Conservation (phyloP, 1,140 invertebrate species). For the Xylocopa sonorina region DNA sequence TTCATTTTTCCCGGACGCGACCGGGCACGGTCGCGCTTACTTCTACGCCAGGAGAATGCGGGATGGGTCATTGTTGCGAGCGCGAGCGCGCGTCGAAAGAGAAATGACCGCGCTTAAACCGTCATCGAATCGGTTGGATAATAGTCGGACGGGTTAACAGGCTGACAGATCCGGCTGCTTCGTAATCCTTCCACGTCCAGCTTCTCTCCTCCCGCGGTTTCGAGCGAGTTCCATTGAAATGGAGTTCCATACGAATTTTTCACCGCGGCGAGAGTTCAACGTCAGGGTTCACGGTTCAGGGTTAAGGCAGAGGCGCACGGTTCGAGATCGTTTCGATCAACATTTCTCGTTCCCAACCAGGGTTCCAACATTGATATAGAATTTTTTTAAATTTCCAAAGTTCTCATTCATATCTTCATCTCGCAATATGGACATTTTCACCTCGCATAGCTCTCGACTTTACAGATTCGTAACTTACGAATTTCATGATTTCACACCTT, state of each 20-base stretch:
- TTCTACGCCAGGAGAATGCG: constrained; percentile 75
- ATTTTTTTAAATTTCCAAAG: too few relatives aligned
- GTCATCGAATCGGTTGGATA: constrained; percentile 59
- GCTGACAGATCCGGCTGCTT: not conserved
- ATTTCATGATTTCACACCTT: not conserved
- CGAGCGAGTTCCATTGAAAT: constrained; percentile 2
- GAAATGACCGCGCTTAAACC: constrained; percentile 60
- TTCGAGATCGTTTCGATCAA: too few relatives aligned
- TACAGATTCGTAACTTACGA: too few relatives aligned
- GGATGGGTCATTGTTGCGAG: constrained; percentile 75
- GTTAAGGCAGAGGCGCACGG: too few relatives aligned
- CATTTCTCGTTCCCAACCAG: too few relatives aligned
- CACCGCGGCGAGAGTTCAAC: not conserved
- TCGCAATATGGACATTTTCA: too few relatives aligned
- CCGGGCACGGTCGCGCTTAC: constrained; percentile 73
- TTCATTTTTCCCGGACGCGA: constrained; percentile 78
- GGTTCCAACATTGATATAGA: too few relatives aligned
- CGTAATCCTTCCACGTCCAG: constrained; percentile 21
- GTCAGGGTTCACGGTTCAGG: too few relatives aligned
- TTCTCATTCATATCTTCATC: too few relatives aligned
- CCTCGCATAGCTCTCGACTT: too few relatives aligned
- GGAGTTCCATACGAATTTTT: not conserved
- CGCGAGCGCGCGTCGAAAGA: constrained; percentile 57
- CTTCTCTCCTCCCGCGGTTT: not conserved
- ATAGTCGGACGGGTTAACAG: constrained; percentile 22